Evolutionary conservation across 2,113 vertebrate genomes (phyloP), one percentile per base, ranked within the genome.

Genomic region (Progne subis): DNA sequence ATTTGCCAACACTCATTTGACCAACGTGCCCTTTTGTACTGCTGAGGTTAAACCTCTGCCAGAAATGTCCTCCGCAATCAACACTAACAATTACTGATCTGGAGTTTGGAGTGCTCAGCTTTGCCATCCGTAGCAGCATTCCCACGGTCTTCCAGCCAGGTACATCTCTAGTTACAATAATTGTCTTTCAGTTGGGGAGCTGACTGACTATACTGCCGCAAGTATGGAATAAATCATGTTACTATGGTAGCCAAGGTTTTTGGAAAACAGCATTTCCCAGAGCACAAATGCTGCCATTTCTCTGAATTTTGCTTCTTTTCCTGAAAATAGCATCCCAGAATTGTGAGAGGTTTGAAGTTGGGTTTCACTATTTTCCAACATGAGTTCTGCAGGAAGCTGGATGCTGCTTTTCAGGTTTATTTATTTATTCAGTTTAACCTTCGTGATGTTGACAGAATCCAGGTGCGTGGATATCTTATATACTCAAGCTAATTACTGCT

Each of bases 221-320:
- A 91, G 86, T 55, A 57, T 61, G 70, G 89, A 94, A 96, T 95
- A 94, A 95, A 96, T 95, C 92, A 89, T 12, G 97, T 98, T 97
- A 96, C 97, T 96, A 89, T 98, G 95, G 97, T 82, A 97, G 97
- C 97, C 94, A 96, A 96, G 95, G 92, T 88, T 97, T 96, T 94
- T 91, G 85, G 94, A 96, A 96, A 96, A 92, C 85, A 95, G 83
- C 95, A 80, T 91, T 96, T 95, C 94, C 97, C 88, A 34, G 44
- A 92, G 91, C 87, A 96, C 90, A 90, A 97, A 95, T 97, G 96
- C 91, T 97, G 96, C 91, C 20, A 65, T 92, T 97, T 97, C 71
- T 95, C 88, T 83, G 76, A 92, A 63, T 96, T 94, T 95, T 90
- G 65, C 75, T 94, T 93, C 46, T 92, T 86, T 92, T 86, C 93